Base-by-base conservation (phyloP, 2,888 invertebrate species). In the Phasia obesa region DNA sequence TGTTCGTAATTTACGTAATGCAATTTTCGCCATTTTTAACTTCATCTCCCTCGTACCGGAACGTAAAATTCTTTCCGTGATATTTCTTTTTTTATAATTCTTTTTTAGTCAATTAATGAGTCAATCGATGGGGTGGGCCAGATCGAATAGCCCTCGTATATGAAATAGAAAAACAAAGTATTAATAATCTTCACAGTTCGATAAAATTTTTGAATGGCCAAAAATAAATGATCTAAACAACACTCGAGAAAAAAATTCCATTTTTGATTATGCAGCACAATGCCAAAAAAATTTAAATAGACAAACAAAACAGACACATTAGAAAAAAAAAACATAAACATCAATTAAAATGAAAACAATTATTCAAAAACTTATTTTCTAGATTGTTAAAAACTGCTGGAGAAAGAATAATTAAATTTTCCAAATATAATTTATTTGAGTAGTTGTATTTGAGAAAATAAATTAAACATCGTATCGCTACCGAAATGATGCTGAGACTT, bases 151-250 rank as follows among this genome's bases (percentile, higher is more conserved):
- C 13, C n/a, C 38, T n/a, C 38, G 38, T 42, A 42, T 42, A 42
- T 42, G 13, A n/a, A 38, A 60, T 17, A 59, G 38, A 44, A 35
- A 1, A 60, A 59, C 17, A 73, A 62, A 21, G 42, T 13, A 38
- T 38, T 44, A 74, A 44, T 53, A 62, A 79, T 79, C 38, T 79
- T 71, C 59, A 59, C 71, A 38, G 59, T 59, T 71, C 27, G 64
- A 69, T 79, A 73, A 65, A 78, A 79, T 44, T 79, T 27, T 59
- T 79, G 59, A 79, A 79, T 79, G 25, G 25, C 38, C 71, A 15
- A 49, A 49, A 51, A 71, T 65, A 79, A 65, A 55, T 64, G n/a
- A 35, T 74, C 60, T 74, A 64, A 80, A 75, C 80, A 80, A 65
- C 19, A 38, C 47, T 11, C 35, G 11, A 35, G 11, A 42, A 69